Evolutionary conservation across 2,888 invertebrate genomes (phyloP).

Genomic region (Idaea biselata): DNA sequence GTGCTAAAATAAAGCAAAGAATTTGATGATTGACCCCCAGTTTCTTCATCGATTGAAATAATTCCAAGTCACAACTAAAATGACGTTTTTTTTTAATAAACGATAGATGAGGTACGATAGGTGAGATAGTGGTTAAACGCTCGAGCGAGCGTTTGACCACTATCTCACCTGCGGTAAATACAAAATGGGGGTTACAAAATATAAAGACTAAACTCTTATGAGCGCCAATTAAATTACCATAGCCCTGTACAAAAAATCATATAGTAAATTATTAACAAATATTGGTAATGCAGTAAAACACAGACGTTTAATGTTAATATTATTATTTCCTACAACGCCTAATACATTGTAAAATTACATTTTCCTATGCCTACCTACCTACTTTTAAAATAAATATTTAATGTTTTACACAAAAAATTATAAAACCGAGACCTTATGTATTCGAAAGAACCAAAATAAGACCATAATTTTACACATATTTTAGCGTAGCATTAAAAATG

Average conservation of each 20-base stretch:
- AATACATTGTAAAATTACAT: not conserved
- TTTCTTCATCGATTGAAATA: too few species aligned
- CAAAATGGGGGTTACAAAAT: too few species aligned
- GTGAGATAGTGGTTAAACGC: too few species aligned
- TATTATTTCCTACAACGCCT: not conserved
- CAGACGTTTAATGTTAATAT: not conserved
- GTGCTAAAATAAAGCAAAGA: not conserved
- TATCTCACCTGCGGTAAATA: too few species aligned
- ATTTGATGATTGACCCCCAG: too few species aligned
- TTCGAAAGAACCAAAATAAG: not conserved
- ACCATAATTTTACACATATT: not conserved
- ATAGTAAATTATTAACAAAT: not conserved
- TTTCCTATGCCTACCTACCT: not conserved
- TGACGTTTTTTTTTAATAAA: too few species aligned
- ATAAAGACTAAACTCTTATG: too few species aligned
- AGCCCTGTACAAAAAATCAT: not conserved
- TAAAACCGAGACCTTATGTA: not conserved
- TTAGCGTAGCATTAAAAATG: not conserved
- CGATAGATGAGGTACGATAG: too few species aligned
- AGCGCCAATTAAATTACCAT: not conserved
- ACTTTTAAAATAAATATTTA: not conserved
- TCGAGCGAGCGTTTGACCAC: too few species aligned
- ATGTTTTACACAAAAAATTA: not conserved
- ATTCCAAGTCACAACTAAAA: too few species aligned
- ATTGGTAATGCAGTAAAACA: not conserved